Evolutionary conservation across 2,797 vertebrate genomes (phyloP), one percentile per base, ranked within the genome.

Genomic region (Neopelma chrysocephalum): DNA sequence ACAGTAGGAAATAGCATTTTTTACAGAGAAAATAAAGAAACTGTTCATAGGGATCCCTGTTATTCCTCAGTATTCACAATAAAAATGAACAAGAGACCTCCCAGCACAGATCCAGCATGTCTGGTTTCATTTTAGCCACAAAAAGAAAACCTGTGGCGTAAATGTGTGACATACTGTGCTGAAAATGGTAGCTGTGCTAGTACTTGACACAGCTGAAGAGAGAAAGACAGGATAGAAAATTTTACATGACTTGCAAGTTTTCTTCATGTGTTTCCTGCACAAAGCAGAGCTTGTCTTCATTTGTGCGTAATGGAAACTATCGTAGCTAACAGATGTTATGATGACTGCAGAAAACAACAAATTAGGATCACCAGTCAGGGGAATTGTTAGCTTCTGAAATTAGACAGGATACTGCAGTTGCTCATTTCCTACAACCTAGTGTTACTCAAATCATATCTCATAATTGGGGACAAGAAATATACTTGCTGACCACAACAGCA

Each of bases 261-360:
- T 60, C 29, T 22, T 69, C 40, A 11, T 11, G 11, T 17, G 6
- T 87, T 77, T 71, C 45, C 71, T 82, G 72, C 21, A 60, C 53
- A 87, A 38, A 86, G 40, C 38, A 85, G 51, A 87, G 26, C 23
- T 71, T 11, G 14, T 57, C 62, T 72, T 81, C 18, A 12, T 73
- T 92, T 82, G 11, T 56, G 14, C 26, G 68, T 80, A n/a, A 38
- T 73, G 42, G 61, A 68, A 91, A 79, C 56, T 60, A 43, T 11
- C 25, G 75, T 21, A 90, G 62, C 20, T 60, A 84, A 64, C 7
- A 66, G 54, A 82, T 68, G 64, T 50, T 78, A 71, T 1, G 3
- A 57, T 53, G 72, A 34, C 61, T 83, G 61, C 65, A 83, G 85
- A 91, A 92, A 84, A 82, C 31, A 91, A 88, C 60, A 82, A 90